Evolutionary conservation across 2,797 vertebrate species (phyloP).

Genomic region (Clarias platycephalus): DNA sequence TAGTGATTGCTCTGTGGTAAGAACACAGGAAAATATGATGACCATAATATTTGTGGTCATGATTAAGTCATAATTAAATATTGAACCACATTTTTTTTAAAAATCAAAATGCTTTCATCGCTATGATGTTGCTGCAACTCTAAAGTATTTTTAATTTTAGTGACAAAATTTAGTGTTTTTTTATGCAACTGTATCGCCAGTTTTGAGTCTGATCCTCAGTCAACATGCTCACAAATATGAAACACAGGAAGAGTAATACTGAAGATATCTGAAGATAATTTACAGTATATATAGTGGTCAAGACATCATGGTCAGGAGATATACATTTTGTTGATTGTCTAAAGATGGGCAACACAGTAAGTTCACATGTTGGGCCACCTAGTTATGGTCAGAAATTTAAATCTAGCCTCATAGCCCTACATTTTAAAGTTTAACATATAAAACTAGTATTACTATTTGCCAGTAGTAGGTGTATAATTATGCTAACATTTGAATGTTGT

Average conservation of each 20-base stretch:
- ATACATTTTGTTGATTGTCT: neutral
- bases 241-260: neutral
- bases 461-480: neutral
- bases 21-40: conserved; percentile 37
- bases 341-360: neutral
- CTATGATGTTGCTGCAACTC: conserved; percentile 4
- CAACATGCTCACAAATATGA: neutral
- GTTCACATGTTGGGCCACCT: neutral
- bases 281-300: neutral
- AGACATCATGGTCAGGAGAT: neutral
- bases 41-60: neutral
- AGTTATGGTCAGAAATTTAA: neutral
- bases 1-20: conserved; percentile 66
- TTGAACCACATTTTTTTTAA: neutral
- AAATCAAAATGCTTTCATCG: neutral
- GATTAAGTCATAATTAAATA: neutral
- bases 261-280: neutral
- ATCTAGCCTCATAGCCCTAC: neutral
- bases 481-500: neutral
- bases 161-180: neutral
- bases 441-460: neutral
- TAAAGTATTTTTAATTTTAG: neutral
- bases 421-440: neutral
- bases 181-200: neutral
- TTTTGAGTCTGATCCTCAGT: neutral